These are phyloP conservation scores for Crambe crambe DNA, from an alignment of 37 sponge, comb jelly and placozoan species.

Conservation along the genomic window DNA sequence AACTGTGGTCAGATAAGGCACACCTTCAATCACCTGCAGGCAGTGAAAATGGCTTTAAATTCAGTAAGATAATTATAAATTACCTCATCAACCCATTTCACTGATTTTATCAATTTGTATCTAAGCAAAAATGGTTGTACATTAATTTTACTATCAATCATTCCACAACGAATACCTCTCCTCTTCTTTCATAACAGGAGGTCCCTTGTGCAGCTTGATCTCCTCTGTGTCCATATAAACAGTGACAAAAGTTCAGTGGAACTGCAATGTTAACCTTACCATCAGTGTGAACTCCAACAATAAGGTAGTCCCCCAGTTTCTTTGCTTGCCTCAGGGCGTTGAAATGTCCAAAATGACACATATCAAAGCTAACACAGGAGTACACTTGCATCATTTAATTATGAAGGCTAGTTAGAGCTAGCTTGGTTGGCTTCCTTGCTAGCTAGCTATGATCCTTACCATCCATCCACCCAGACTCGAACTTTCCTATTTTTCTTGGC, in stretches of 20 bases:
- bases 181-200: conserved; percentile 89
- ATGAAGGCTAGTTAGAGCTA: neutral
- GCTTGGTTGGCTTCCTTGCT: too few relatives aligned
- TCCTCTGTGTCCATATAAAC: conserved; percentile 48
- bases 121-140: conserved; percentile 16
- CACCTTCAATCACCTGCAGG: conserved; percentile 82
- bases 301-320: conserved; percentile 83
- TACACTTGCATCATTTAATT: neutral
- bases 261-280: conserved; percentile 52
- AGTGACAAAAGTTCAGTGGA: too few relatives aligned
- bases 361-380: conserved; percentile 73
- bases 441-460: conserved; percentile 37
- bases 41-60: neutral
- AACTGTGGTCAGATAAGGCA: conserved; percentile 81
- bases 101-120: conserved; percentile 88
- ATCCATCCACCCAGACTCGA: conserved; percentile 92
- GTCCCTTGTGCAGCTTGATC: conserved; percentile 78
- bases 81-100: conserved; percentile 99
- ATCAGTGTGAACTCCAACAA: conserved; percentile 94
- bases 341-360: conserved; percentile 96
- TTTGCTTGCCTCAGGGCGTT: conserved; percentile 97
- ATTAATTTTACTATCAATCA: neutral
- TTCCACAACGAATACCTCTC: conserved; percentile 75
- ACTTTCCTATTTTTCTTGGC: conserved; percentile 54
- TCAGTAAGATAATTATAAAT: too few relatives aligned